Conservation (phyloP, 2,797 vertebrate genomes). For the Enteromius radiatus region DNA sequence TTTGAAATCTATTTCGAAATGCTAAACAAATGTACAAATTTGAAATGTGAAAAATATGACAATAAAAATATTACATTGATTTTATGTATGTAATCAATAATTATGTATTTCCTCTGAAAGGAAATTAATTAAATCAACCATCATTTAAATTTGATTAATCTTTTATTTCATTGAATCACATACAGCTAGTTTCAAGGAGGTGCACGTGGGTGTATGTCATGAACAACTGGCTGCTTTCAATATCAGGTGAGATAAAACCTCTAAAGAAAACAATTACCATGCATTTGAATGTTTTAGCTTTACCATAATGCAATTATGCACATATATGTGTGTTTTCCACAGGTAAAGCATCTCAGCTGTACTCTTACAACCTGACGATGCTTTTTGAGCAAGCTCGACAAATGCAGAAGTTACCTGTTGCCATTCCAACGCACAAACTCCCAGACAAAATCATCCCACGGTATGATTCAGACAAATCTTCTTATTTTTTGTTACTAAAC, state of each 20-base stretch:
- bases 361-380: slow-evolving; percentile 92
- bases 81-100: neutral
- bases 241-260: slow-evolving; percentile 86
- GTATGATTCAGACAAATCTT: slow-evolving; percentile 48
- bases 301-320: neutral
- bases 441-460: slow-evolving; percentile 94
- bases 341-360: slow-evolving; percentile 98
- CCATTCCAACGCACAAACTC: slow-evolving; percentile 96
- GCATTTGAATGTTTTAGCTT: neutral
- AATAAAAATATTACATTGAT: neutral
- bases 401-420: slow-evolving; percentile 93
- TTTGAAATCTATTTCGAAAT: neutral
- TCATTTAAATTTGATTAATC: neutral
- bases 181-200: slow-evolving; percentile 91
- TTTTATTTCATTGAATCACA: slow-evolving; percentile 1
- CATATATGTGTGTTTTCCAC: slow-evolving; percentile 58
- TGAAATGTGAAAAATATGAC: neutral
- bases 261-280: neutral
- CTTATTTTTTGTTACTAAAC: too few species aligned
- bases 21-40: too few species aligned
- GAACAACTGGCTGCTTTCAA: slow-evolving; percentile 95
- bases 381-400: slow-evolving; percentile 95
- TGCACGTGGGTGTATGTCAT: slow-evolving; percentile 98
- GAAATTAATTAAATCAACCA: neutral
- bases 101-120: neutral